These are phyloP conservation scores for Jacana jacana DNA, from an alignment of 2,113 vertebrate species.

Conservation along the genomic window DNA sequence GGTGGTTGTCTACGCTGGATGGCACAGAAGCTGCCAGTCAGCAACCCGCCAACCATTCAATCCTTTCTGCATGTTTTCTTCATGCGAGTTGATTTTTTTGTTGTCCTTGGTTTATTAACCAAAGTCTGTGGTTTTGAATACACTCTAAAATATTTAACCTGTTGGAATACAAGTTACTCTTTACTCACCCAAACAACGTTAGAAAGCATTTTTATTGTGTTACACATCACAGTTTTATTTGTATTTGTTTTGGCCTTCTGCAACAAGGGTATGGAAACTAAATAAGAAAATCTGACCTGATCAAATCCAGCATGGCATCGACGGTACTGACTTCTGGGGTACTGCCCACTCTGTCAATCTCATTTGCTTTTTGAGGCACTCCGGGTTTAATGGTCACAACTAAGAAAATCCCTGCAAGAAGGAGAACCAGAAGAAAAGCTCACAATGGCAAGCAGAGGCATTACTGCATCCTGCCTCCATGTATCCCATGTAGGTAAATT, in stretches of 20 bases:
- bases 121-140: background rate
- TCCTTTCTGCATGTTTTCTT: background rate
- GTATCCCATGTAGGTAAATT: background rate
- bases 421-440: background rate
- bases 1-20: background rate
- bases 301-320: conserved; percentile 92
- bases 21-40: background rate
- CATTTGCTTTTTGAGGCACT: conserved; percentile 82
- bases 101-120: background rate
- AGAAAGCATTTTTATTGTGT: background rate
- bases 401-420: conserved; percentile 85
- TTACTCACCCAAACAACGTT: background rate
- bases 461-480: background rate
- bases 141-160: background rate
- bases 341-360: conserved; percentile 86
- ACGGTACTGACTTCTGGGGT: conserved; percentile 90
- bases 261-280: background rate
- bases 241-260: background rate
- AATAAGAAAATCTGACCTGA: conserved; percentile 79
- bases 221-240: background rate
- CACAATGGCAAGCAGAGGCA: background rate
- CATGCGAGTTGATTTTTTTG: background rate
- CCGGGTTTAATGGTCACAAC: conserved; percentile 95
- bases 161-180: background rate
- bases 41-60: background rate